phyloP scores from a whole-genome alignment of 2,888 invertebrate genomes.

The Seira sanloemensis region DNA sequence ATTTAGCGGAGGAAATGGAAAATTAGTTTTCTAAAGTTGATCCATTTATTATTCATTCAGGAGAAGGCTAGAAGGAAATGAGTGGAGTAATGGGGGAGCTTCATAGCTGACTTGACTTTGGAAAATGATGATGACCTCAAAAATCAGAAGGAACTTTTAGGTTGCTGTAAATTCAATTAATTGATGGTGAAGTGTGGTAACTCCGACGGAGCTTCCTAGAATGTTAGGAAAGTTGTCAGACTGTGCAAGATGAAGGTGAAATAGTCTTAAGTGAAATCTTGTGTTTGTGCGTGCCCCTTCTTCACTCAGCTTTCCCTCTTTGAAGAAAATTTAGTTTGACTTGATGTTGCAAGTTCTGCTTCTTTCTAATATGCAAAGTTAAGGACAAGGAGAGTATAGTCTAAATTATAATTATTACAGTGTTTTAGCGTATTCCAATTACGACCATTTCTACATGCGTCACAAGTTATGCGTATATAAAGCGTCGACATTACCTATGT shows the following conservation, averaged over 20 bases:
- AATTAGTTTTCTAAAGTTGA: constrained; percentile 4
- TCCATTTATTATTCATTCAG: constrained; percentile 1
- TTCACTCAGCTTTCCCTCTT: neutral
- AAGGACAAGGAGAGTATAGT: too few species aligned
- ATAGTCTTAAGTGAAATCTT: neutral
- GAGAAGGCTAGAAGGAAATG: neutral
- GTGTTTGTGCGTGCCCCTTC: neutral
- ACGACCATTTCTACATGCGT: too few species aligned
- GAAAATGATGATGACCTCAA: neutral
- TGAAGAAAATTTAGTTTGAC: neutral
- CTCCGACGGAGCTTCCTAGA: constrained; percentile 23
- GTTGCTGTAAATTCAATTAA: constrained; percentile 37
- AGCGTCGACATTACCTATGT: neutral
- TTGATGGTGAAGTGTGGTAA: constrained; percentile 2
- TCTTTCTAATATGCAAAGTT: too few species aligned
- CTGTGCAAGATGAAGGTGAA: constrained; percentile 34
- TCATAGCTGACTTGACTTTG: neutral
- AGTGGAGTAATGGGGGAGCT: neutral
- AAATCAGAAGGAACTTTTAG: neutral
- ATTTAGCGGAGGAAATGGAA: neutral
- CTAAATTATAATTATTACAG: too few species aligned
- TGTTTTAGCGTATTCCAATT: too few species aligned
- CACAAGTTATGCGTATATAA: too few species aligned
- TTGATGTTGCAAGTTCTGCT: too few species aligned
- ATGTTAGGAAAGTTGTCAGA: too few species aligned